Evolutionary conservation across 2,113 vertebrate genomes (phyloP).

Genomic region (Apeltes quadracus): DNA sequence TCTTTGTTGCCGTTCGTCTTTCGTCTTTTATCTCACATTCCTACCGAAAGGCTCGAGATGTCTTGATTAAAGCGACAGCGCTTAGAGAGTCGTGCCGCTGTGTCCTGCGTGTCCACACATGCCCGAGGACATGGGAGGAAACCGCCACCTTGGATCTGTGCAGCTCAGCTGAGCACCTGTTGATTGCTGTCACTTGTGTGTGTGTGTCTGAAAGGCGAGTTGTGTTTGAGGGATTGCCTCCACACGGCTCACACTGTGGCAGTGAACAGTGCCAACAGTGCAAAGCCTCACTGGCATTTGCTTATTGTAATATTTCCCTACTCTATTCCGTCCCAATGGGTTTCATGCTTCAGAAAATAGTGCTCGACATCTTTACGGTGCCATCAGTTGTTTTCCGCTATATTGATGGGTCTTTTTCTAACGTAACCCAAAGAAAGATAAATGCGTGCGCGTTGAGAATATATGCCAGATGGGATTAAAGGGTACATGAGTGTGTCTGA

Average conservation of each 20-base stretch:
- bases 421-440: not conserved
- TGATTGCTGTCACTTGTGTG: conserved; percentile 1
- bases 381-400: too few species aligned
- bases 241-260: not conserved
- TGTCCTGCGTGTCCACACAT: conserved; percentile 16
- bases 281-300: too few species aligned
- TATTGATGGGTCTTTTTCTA: too few species aligned
- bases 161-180: not conserved
- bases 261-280: not conserved
- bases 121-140: conserved; percentile 7
- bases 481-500: not conserved
- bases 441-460: not conserved
- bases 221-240: not conserved
- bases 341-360: too few species aligned
- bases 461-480: not conserved
- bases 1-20: not conserved
- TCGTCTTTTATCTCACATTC: conserved; percentile 10
- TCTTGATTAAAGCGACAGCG: conserved; percentile 29
- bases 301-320: too few species aligned
- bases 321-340: too few species aligned
- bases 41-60: conserved; percentile 1
- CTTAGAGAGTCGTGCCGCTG: not conserved
- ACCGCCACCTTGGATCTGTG: conserved; percentile 23
- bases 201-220: too few species aligned
- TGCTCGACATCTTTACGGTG: too few species aligned